Conservation (phyloP, 2,113 vertebrate species). For the Eubucco bourcierii region DNA sequence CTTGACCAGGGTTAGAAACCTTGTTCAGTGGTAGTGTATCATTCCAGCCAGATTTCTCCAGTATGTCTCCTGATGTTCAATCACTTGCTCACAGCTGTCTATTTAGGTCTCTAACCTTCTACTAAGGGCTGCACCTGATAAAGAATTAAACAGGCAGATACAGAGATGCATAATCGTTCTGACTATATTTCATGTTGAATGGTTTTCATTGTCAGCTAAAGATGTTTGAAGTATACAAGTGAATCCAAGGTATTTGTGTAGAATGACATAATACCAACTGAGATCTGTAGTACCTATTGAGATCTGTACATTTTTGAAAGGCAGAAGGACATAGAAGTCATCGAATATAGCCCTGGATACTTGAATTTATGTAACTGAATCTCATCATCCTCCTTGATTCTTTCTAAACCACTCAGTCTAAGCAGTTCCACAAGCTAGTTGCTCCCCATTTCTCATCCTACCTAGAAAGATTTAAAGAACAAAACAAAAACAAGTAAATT, state of each 20-base stretch:
- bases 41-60: background rate
- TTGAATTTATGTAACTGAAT: background rate
- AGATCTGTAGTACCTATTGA: background rate
- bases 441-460: background rate
- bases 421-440: background rate
- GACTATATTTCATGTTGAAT: background rate
- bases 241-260: background rate
- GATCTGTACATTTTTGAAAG: background rate
- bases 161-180: background rate
- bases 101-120: background rate
- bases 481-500: background rate
- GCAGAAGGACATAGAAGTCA: background rate
- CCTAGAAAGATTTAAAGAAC: background rate
- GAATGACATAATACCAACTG: background rate
- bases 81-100: background rate
- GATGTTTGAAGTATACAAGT: background rate
- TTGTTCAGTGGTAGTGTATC: background rate
- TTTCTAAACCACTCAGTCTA: background rate
- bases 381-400: background rate
- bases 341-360: background rate
- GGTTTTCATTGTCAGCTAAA: background rate
- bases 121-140: background rate
- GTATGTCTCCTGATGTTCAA: background rate
- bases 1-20: background rate
- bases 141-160: background rate